Conservation (phyloP, 2,888 invertebrate species). For the Diarsia rubi region DNA sequence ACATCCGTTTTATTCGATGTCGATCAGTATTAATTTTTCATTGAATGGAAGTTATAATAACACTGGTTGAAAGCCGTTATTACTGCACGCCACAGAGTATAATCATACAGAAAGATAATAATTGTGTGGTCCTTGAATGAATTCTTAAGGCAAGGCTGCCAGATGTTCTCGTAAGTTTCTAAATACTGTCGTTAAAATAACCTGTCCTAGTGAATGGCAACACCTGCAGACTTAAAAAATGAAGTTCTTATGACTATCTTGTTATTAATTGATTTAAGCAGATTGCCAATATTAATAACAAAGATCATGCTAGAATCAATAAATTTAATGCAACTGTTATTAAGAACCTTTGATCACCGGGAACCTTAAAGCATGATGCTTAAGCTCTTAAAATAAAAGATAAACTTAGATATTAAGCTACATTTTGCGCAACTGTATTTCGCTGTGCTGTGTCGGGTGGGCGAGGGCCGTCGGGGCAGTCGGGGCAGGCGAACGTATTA, state of each 20-base stretch:
- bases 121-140: neutral
- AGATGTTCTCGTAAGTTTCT: neutral
- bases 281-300: conserved; percentile 10
- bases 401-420: neutral
- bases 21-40: conserved; percentile 56
- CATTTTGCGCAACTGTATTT: conserved; percentile 5
- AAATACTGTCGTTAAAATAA: conserved; percentile 6
- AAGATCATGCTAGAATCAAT: neutral
- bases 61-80: conserved; percentile 37
- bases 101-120: conserved; percentile 18
- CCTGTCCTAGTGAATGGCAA: neutral
- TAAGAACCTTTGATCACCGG: neutral
- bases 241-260: neutral
- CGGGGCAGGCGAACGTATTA: conserved; percentile 60
- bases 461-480: conserved; percentile 19
- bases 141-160: conserved; percentile 3
- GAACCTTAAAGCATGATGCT: neutral
- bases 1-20: conserved; percentile 26
- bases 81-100: conserved; percentile 28
- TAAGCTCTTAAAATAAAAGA: neutral
- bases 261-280: conserved; percentile 11
- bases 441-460: neutral
- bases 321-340: neutral
- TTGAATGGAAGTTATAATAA: conserved; percentile 49
- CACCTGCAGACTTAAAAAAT: conserved; percentile 4